Conservation (phyloP, 35 echinoderm and acorn worm genomes). For the Apostichopus parvimensis region DNA sequence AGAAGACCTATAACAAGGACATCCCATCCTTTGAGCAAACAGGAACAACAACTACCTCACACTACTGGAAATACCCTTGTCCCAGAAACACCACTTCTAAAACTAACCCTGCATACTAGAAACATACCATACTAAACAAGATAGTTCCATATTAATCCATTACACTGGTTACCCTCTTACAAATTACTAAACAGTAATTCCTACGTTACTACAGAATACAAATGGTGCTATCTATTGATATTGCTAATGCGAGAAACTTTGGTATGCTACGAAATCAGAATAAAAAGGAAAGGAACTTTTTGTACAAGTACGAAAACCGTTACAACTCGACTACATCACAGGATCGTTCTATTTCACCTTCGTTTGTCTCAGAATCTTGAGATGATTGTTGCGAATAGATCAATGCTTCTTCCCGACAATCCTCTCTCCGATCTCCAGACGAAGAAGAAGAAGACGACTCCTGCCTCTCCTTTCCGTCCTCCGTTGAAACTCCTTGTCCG, state of each 20-base stretch:
- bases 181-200: no score
- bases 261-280: background rate
- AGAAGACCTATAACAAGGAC: no score
- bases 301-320: background rate
- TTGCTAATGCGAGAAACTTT: background rate
- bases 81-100: no score
- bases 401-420: background rate
- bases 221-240: background rate
- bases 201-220: background rate
- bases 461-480: background rate
- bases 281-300: background rate
- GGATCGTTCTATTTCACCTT: background rate
- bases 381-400: background rate
- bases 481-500: background rate
- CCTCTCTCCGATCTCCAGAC: background rate
- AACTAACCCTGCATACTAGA: no score
- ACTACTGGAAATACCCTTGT: no score
- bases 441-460: background rate
- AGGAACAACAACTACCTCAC: no score
- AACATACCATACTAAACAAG: no score
- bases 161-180: no score
- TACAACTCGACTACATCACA: constrained; percentile 4
- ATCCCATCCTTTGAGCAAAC: no score
- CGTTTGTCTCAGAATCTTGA: background rate
- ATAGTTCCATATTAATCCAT: no score